phyloP scores from a whole-genome alignment of 1,140 invertebrate species.

The Drosophila sp. region DNA sequence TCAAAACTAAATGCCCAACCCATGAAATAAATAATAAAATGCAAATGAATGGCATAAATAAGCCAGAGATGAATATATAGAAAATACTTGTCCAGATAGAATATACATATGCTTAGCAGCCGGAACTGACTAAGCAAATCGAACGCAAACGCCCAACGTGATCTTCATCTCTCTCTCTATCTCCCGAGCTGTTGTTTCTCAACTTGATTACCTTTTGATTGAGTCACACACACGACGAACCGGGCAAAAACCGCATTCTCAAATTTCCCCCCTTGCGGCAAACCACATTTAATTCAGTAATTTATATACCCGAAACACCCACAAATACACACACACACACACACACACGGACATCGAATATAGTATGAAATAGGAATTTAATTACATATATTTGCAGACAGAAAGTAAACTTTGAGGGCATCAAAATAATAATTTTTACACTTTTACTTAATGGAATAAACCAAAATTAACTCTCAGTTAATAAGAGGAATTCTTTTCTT shows the following conservation, averaged over 20 bases:
- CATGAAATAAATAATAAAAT: constrained; percentile 26
- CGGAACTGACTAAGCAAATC: constrained; percentile 60
- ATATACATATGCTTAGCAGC: constrained; percentile 63
- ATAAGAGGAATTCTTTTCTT: no score
- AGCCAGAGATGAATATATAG: constrained; percentile 12
- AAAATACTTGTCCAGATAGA: constrained; percentile 19
- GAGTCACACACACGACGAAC: constrained; percentile 38
- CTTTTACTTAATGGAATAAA: no score
- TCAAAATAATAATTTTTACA: no score
- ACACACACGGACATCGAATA: not conserved
- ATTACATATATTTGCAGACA: not conserved
- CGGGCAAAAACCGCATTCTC: constrained; percentile 36
- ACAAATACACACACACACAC: not conserved
- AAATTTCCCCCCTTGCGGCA: constrained; percentile 28
- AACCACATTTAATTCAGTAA: not conserved
- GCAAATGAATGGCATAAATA: constrained; percentile 13
- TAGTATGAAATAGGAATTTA: not conserved
- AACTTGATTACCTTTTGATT: constrained; percentile 15
- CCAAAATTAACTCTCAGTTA: no score
- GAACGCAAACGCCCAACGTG: constrained; percentile 50
- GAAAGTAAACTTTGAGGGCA: no score
- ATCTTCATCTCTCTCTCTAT: not conserved
- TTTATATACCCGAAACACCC: not conserved
- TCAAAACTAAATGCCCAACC: constrained; percentile 1
- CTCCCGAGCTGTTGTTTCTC: not conserved